Conservation (phyloP, 2,888 invertebrate species). For the Anthoptus insignis region DNA sequence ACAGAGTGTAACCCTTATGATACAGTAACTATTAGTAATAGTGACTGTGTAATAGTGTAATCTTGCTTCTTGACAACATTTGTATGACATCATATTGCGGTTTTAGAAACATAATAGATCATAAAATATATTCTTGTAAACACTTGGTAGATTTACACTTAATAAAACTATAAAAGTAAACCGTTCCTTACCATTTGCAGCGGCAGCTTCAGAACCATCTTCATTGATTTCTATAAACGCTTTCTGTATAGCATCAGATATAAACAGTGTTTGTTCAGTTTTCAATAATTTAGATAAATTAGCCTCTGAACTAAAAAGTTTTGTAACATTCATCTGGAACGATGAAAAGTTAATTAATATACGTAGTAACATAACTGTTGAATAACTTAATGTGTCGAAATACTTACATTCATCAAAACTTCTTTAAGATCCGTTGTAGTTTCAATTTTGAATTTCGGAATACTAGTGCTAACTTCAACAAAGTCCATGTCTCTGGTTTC, state of each 20-base stretch:
- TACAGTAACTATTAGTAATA: no score
- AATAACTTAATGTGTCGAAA: constrained; percentile 4
- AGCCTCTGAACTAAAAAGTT: constrained; percentile 74
- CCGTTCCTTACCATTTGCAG: constrained; percentile 90
- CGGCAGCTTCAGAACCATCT: constrained; percentile 94
- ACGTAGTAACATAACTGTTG: no score
- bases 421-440: constrained; percentile 88
- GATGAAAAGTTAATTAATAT: neutral
- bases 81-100: no score
- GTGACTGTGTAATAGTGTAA: no score
- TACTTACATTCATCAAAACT: constrained; percentile 86
- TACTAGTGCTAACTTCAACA: constrained; percentile 86
- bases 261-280: constrained; percentile 68
- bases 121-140: no score
- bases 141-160: no score
- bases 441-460: constrained; percentile 95
- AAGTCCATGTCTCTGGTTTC: constrained; percentile 69
- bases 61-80: no score
- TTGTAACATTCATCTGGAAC: constrained; percentile 52
- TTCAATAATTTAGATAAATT: constrained; percentile 88
- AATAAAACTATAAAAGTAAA: no score
- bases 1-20: no score
- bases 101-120: neutral
- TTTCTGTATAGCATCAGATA: constrained; percentile 93
- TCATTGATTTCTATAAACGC: constrained; percentile 95